Evolutionary conservation across 2,113 vertebrate genomes (phyloP).

Genomic region (Parus major): DNA sequence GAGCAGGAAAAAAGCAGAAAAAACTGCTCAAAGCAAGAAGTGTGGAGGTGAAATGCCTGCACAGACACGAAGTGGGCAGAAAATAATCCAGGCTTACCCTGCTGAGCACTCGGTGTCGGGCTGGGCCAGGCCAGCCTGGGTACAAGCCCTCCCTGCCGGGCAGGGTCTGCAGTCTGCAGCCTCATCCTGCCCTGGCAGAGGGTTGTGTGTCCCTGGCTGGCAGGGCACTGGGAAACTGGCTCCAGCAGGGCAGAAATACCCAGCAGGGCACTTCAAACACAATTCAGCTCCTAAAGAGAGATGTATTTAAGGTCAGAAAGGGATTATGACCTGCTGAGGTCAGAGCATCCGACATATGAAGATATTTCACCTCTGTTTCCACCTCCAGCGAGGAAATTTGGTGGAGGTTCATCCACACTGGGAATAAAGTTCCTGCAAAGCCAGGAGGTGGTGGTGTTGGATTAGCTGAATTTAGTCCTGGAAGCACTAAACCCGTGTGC

Average conservation of each 20-base stretch:
- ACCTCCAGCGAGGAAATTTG: not conserved
- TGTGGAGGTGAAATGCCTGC: fast-evolving
- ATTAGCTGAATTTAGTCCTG: not conserved
- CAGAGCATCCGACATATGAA: not conserved
- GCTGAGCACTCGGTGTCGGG: constrained; percentile 81
- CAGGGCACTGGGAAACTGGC: constrained; percentile 76
- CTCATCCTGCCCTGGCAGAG: constrained; percentile 83
- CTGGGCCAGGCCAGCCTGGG: constrained; percentile 76
- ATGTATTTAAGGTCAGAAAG: not conserved
- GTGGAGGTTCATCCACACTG: not conserved
- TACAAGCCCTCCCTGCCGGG: constrained; percentile 83
- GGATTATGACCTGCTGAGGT: not conserved
- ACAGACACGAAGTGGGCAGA: not conserved
- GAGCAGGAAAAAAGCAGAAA: not conserved
- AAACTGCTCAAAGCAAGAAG: not conserved
- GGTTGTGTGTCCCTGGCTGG: constrained; percentile 79
- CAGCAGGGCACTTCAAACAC: constrained; percentile 82
- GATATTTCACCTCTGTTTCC: not conserved
- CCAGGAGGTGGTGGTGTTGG: constrained; percentile 66
- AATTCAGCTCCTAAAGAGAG: constrained; percentile 69
- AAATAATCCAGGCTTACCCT: constrained; percentile 68
- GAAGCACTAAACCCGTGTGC: not conserved
- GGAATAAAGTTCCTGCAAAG: not conserved
- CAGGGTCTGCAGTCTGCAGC: constrained; percentile 77
- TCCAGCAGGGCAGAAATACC: constrained; percentile 83